Evolutionary conservation across 2,888 invertebrate genomes (phyloP).

Genomic region (Coronaproctus castanopsis): DNA sequence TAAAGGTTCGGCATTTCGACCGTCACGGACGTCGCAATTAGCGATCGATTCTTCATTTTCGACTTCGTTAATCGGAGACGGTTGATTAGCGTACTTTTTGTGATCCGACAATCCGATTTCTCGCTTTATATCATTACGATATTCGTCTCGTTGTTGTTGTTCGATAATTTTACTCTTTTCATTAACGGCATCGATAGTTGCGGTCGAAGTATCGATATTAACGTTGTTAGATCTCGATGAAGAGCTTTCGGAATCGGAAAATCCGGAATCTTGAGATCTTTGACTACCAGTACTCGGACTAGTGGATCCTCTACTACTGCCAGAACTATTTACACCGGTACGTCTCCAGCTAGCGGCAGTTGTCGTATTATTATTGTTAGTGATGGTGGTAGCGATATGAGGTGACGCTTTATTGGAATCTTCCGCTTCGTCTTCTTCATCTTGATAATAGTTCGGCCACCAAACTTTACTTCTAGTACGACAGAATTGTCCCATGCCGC

Average conservation of each 20-base stretch:
- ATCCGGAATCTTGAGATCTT: conserved; percentile 59
- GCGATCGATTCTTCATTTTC: neutral
- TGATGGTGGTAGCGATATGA: neutral
- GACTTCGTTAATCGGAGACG: neutral
- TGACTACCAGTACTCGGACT: conserved; percentile 37
- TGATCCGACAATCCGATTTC: too few species aligned
- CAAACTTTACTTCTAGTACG: conserved; percentile 45
- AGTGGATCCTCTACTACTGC: conserved; percentile 26
- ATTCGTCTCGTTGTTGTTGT: neutral
- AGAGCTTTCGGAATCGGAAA: conserved; percentile 45
- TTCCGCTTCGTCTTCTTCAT: conserved; percentile 20
- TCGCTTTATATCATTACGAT: neutral
- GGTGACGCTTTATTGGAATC: conserved; percentile 25
- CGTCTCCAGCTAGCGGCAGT: conserved; percentile 27
- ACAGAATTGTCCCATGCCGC: conserved; percentile 41
- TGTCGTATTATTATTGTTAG: neutral
- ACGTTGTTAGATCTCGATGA: conserved; percentile 25
- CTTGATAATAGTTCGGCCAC: conserved; percentile 34
- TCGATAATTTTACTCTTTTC: neutral
- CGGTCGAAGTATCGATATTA: conserved; percentile 17
- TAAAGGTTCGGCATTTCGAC: neutral
- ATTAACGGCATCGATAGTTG: neutral
- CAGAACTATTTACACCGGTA: conserved; percentile 25
- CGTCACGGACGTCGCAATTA: neutral
- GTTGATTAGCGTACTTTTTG: too few species aligned